Evolutionary conservation across 2,888 invertebrate genomes (phyloP), one percentile per base, ranked within the genome.

Genomic region (Carabus problematicus): DNA sequence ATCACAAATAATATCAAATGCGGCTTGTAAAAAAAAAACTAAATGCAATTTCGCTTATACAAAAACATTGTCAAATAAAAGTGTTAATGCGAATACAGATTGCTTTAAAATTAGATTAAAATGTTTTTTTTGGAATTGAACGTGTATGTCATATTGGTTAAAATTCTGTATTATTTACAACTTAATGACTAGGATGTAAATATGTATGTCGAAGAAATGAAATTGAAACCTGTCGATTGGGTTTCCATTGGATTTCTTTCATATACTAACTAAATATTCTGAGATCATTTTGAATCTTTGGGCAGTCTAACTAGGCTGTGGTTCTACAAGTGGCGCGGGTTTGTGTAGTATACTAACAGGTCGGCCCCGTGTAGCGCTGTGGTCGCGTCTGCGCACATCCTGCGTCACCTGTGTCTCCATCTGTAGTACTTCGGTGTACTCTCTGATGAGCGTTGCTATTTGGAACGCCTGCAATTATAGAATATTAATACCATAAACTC

Each of bases 391-490:
- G 0, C 45, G 54, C 9, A 69, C 56, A 39, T 69, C 59, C 39
- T 52, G 54, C 2, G 69, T 69, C 7, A 69, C 69, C 3, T 61
- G 61, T 1, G 69, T 69, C 19, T 72, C 72, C 43, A 83, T 78
- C 75, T 85, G 85, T 11, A 88, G 79, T 6, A 90, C 90, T 79
- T 90, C 89, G 74, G 89, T 89, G 82, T 96, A 96, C 82, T 96
- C 96, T 79, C 93, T 91, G 76, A 96, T 95, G 72, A 96, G 86
- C 70, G 94, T 94, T 70, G 95, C 94, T 79, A 96, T 95, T 84
- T 96, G 95, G 84, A 94, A 93, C 71, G 95, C 95, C 92, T 96
- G 81, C 4, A 75, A 69, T 70, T 19, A 49, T 16, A 43, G 3
- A n/a, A 43, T n/a, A n/a, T n/a, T n/a, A n/a, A n/a, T n/a, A n/a